phyloP scores from a whole-genome alignment of 2,888 invertebrate genomes.

The Hydrotaea cyrtoneurina region DNA sequence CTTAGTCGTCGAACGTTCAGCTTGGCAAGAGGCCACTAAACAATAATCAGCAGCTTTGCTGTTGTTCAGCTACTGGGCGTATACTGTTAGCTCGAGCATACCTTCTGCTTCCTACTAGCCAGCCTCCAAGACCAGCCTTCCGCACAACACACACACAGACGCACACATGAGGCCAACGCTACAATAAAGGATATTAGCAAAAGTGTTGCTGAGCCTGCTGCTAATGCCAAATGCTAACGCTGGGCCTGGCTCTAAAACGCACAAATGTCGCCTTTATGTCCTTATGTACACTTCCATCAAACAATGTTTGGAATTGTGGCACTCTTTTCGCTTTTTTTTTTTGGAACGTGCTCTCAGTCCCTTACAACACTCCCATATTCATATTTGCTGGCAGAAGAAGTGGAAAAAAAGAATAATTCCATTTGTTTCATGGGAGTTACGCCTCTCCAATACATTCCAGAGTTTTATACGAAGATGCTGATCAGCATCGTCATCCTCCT shows the following conservation, averaged over 20 bases:
- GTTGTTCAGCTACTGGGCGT: slow-evolving; percentile 68
- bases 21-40: slow-evolving; percentile 5
- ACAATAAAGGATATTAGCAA: slow-evolving; percentile 58
- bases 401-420: slow-evolving; percentile 27
- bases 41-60: slow-evolving; percentile 44
- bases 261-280: slow-evolving; percentile 53
- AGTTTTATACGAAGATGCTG: background rate
- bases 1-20: background rate
- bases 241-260: slow-evolving; percentile 36
- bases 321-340: slow-evolving; percentile 19
- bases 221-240: slow-evolving; percentile 14
- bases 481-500: background rate
- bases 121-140: slow-evolving; percentile 68
- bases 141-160: slow-evolving; percentile 45
- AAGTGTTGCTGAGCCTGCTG: slow-evolving; percentile 49
- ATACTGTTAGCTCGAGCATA: slow-evolving; percentile 70
- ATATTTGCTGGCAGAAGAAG: background rate
- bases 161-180: slow-evolving; percentile 27
- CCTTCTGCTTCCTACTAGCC: slow-evolving; percentile 71
- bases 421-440: slow-evolving; percentile 49
- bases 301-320: slow-evolving; percentile 41
- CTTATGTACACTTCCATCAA: slow-evolving; percentile 10
- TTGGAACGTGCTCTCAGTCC: slow-evolving; percentile 56
- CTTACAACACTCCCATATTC: slow-evolving; percentile 51
- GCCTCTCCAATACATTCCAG: slow-evolving; percentile 58